Percentiles rank a stretch among this genome's conserved stretches.
Conservation (phyloP, 2,797 vertebrate genomes). For the Necrosyrtes monachus region DNA sequence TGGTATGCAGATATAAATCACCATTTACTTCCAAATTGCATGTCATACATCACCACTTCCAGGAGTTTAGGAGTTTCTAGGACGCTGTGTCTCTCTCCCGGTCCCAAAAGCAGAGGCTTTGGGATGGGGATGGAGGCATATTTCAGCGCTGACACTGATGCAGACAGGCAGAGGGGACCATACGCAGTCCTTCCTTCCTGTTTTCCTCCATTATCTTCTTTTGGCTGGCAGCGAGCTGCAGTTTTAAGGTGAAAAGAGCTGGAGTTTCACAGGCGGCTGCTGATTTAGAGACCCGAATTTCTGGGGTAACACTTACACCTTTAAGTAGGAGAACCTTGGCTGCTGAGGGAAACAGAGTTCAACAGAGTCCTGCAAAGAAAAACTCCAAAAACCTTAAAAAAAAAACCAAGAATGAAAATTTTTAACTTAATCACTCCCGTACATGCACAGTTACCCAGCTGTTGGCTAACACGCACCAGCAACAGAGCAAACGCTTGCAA, state of each 20-base stretch:
- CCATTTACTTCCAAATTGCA: not conserved
- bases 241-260: not conserved
- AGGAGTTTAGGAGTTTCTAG: not conserved
- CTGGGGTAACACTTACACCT: not conserved
- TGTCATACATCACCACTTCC: not conserved
- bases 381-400: not conserved
- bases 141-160: fast-evolving
- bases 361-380: not conserved
- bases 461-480: not conserved
- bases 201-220: not conserved
- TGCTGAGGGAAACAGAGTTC: not conserved
- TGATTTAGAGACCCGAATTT: not conserved
- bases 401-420: not conserved
- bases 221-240: not conserved
- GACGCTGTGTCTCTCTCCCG: fast-evolving
- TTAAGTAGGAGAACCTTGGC: not conserved
- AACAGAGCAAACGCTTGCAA: not conserved
- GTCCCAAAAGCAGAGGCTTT: not conserved
- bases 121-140: no score
- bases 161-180: not conserved
- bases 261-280: not conserved
- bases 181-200: not conserved
- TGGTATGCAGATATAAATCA: no score
- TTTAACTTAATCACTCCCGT: not conserved
- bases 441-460: no score